phyloP scores from a whole-genome alignment of 2,113 vertebrate genomes.

The Microcebus jonahi region DNA sequence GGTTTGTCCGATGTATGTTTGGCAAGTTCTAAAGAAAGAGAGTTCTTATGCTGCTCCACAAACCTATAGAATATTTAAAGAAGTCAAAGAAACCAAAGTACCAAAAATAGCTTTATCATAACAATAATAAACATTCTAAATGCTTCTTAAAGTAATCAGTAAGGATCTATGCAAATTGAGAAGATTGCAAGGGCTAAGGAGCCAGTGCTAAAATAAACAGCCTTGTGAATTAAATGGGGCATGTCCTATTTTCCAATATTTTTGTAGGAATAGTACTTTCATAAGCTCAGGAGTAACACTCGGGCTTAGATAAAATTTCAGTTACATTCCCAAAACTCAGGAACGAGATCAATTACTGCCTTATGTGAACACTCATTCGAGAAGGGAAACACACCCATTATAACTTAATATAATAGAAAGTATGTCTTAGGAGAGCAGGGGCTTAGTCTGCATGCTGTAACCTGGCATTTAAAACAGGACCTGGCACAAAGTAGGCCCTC shows the following conservation, averaged over 20 bases:
- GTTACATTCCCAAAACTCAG: not conserved
- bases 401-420: not conserved
- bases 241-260: not conserved
- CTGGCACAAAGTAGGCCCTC: not conserved
- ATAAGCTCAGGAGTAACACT: not conserved
- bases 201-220: not conserved
- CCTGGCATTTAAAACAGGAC: not conserved
- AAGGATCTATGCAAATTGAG: not conserved
- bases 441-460: not conserved
- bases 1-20: not conserved
- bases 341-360: not conserved
- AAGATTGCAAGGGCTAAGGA: not conserved
- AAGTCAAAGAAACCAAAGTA: not conserved
- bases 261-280: constrained; percentile 27
- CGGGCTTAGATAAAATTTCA: constrained; percentile 18
- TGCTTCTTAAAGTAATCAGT: not conserved
- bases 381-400: not conserved
- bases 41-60: not conserved
- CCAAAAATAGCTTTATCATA: not conserved
- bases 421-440: not conserved
- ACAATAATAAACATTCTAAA: not conserved
- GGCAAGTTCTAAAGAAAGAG: not conserved
- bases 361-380: not conserved
- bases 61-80: not conserved
- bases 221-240: not conserved